These are phyloP conservation scores for Conistra vaccinii DNA, from an alignment of 2,888 invertebrate genomes.

Conservation along the genomic window DNA sequence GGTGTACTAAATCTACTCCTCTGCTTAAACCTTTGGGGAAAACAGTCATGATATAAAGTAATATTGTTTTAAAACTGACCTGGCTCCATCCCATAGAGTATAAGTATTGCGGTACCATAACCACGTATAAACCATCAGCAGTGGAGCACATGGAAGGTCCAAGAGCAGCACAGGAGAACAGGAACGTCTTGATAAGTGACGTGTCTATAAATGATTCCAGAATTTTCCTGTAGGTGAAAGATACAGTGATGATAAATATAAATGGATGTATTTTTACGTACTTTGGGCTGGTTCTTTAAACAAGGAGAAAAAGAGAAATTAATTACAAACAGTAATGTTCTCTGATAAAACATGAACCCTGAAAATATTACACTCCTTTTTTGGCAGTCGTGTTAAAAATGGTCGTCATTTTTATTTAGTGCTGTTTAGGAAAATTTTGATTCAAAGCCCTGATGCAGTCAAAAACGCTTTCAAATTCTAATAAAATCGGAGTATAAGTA, in stretches of 20 bases:
- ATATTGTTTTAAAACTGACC: conserved; percentile 29
- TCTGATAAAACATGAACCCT: too few species aligned
- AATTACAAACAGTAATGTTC: too few species aligned
- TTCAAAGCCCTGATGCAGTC: background rate
- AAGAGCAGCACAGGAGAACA: conserved; percentile 35
- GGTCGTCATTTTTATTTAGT: too few species aligned
- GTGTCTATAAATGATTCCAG: conserved; percentile 43
- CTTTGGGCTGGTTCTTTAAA: too few species aligned
- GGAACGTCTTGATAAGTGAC: conserved; percentile 37
- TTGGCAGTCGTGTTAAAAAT: too few species aligned
- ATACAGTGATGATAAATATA: too few species aligned
- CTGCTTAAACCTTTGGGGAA: background rate
- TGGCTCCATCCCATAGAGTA: conserved; percentile 48
- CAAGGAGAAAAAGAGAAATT: too few species aligned
- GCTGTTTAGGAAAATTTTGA: background rate
- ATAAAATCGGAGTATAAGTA: background rate
- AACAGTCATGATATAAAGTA: background rate
- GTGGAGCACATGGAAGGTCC: conserved; percentile 27
- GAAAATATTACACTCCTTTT: too few species aligned
- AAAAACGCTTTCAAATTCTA: background rate
- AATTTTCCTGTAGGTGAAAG: conserved; percentile 38
- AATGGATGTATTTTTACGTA: too few species aligned
- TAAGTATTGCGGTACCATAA: conserved; percentile 50
- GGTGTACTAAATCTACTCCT: background rate
- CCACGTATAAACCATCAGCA: conserved; percentile 35